Evolutionary conservation across 2,888 invertebrate species (phyloP).

Genomic region (Escarpia spicata): DNA sequence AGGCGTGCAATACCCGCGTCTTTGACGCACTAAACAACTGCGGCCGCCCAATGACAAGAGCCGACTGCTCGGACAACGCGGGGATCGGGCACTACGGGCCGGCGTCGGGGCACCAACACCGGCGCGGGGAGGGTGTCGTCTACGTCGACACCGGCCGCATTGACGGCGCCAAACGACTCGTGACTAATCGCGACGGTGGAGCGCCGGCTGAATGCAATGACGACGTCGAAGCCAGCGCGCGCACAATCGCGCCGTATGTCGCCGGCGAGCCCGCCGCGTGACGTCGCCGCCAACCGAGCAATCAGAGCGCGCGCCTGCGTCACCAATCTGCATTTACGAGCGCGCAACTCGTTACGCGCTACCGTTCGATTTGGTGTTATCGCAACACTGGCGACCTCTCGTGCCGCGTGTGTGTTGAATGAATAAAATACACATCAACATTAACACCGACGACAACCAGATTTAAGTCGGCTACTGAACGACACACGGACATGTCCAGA

Average conservation of each 20-base stretch:
- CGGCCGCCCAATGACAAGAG: not conserved
- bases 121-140: not conserved
- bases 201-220: not conserved
- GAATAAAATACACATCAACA: not conserved
- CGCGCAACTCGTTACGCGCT: not conserved
- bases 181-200: not conserved
- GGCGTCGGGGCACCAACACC: not conserved
- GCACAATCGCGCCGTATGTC: slow-evolving; percentile 10
- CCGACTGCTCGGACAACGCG: not conserved
- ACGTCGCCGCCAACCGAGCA: not conserved
- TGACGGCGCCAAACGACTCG: slow-evolving; percentile 12
- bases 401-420: not conserved
- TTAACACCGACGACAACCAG: not conserved
- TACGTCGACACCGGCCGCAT: not conserved
- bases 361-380: not conserved
- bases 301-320: not conserved
- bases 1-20: not conserved
- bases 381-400: not conserved
- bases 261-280: not conserved
- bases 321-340: not conserved
- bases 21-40: not conserved
- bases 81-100: not conserved
- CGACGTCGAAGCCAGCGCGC: not conserved
- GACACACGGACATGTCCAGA: too few relatives aligned
- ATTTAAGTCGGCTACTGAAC: too few relatives aligned